A percentile compares a stretch with the other conserved stretches of the same genome.
Conservation (phyloP, 2,797 vertebrate species). For the Anabas testudineus region DNA sequence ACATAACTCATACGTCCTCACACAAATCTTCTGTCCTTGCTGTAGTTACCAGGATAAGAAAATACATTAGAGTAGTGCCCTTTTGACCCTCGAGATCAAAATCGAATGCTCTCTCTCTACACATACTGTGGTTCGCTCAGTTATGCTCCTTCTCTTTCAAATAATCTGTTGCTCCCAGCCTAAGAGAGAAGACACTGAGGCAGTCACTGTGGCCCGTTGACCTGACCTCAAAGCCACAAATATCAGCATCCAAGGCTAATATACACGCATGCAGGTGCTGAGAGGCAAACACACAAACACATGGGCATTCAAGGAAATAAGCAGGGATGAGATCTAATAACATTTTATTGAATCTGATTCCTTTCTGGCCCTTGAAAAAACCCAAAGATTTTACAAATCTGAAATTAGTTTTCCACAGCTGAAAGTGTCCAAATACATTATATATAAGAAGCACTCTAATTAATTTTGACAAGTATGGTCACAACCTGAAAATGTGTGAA, state of each 20-base stretch:
- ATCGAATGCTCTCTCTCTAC: slow-evolving; percentile 14
- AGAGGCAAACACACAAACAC: too few relatives aligned
- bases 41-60: neutral
- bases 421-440: too few relatives aligned
- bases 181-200: slow-evolving; percentile 15
- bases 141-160: neutral
- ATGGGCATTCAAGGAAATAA: too few relatives aligned
- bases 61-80: slow-evolving; percentile 5
- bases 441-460: too few relatives aligned
- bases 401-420: too few relatives aligned
- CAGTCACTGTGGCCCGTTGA: slow-evolving; percentile 25
- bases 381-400: too few relatives aligned
- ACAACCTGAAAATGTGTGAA: too few relatives aligned
- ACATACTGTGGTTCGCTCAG: neutral
- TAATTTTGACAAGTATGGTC: too few relatives aligned
- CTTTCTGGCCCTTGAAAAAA: too few relatives aligned
- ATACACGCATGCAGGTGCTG: neutral
- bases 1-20: slow-evolving; percentile 2
- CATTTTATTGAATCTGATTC: too few relatives aligned
- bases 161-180: slow-evolving; percentile 29
- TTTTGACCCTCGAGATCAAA: slow-evolving; percentile 27
- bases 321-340: too few relatives aligned
- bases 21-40: neutral
- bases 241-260: slow-evolving; percentile 35
- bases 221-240: slow-evolving; percentile 38